A percentile compares a stretch with the other conserved stretches of the same genome.
Conservation (phyloP, 2,113 vertebrate genomes). For the Clarias magur region DNA sequence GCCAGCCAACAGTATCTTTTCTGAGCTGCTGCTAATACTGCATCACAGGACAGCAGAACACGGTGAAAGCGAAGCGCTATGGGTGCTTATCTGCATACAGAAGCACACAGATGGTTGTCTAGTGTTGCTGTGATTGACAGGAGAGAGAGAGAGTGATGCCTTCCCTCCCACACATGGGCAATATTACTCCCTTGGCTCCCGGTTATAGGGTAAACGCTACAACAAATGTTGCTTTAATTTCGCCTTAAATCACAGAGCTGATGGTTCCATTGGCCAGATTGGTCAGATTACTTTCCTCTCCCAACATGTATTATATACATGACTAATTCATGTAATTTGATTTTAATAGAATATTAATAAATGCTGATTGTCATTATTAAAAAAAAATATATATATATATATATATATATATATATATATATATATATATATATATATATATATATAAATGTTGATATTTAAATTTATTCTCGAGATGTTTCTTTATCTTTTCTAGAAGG, state of each 20-base stretch:
- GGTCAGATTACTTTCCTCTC: neutral
- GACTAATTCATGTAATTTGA: too few species aligned
- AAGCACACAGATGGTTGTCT: constrained; percentile 1
- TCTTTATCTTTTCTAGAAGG: too few species aligned
- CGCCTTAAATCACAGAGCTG: neutral
- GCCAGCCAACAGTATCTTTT: neutral
- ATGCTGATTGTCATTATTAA: neutral
- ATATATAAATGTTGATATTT: too few species aligned
- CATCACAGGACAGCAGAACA: neutral
- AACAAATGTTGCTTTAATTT: neutral
- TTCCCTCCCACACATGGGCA: neutral
- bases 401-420: too few species aligned
- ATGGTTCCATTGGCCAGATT: neutral
- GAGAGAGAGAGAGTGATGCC: neutral
- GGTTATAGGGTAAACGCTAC: neutral
- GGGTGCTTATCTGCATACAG: constrained; percentile 1
- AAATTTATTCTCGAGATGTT: too few species aligned
- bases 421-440: too few species aligned
- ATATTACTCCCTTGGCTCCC: neutral
- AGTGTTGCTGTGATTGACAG: constrained; percentile 10
- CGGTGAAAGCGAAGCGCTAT: neutral
- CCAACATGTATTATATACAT: neutral
- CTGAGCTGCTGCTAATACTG: neutral
- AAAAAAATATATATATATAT: too few species aligned
- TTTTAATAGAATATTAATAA: neutral